phyloP scores from a whole-genome alignment of 2,113 vertebrate species.

The Lepisosteus oculatus region DNA sequence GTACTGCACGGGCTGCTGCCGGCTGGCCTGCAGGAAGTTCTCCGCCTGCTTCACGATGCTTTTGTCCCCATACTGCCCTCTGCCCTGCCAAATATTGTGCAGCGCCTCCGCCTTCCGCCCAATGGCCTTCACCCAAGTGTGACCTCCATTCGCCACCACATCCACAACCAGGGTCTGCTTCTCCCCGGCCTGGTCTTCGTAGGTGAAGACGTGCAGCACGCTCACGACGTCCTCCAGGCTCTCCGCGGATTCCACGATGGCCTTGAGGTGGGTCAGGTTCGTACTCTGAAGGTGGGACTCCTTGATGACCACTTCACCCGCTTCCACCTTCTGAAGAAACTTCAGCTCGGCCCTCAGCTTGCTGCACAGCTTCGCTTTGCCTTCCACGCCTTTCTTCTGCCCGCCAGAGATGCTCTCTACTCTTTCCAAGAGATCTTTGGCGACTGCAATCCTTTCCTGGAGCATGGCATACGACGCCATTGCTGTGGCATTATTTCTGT shows the following conservation, averaged over 20 bases:
- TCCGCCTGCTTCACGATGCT: constrained; percentile 84
- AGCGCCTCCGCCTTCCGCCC: constrained; percentile 92
- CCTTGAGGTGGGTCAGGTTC: constrained; percentile 89
- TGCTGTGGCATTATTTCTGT: constrained; percentile 72
- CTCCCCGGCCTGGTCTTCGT: constrained; percentile 66
- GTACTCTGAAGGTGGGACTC: constrained; percentile 93
- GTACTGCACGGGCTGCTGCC: constrained; percentile 87
- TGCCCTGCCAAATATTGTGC: constrained; percentile 94
- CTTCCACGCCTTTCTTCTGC: constrained; percentile 75
- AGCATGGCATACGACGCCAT: constrained; percentile 81
- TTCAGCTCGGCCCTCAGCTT: constrained; percentile 88
- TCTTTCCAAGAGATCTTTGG: constrained; percentile 78
- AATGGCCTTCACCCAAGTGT: constrained; percentile 94
- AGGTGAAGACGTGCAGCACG: constrained; percentile 84
- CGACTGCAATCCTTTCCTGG: constrained; percentile 75
- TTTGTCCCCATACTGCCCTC: constrained; percentile 93
- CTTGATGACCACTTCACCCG: constrained; percentile 79
- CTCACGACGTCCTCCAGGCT: constrained; percentile 79
- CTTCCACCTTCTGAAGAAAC: constrained; percentile 84
- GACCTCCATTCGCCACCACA: constrained; percentile 85
- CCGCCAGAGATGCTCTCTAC: constrained; percentile 72
- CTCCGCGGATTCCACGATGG: constrained; percentile 82
- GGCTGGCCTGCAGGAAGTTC: constrained; percentile 85
- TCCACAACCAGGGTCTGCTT: constrained; percentile 86
- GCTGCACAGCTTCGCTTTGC: constrained; percentile 81